Conservation (phyloP, 2,797 vertebrate genomes). For the Lophotriccus pileatus region DNA sequence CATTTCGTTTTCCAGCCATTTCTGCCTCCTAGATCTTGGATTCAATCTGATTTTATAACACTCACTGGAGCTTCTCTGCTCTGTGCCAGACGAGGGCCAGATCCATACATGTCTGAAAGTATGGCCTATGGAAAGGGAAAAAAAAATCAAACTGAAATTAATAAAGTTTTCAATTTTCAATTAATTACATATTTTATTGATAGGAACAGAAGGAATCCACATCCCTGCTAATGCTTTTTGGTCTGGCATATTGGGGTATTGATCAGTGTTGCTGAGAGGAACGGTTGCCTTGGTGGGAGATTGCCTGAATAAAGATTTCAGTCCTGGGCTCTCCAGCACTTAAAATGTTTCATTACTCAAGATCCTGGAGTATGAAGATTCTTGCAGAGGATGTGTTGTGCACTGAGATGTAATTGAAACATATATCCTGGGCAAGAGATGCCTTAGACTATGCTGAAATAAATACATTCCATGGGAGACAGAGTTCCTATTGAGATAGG, state of each 20-base stretch:
- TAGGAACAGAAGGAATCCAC: conserved; percentile 25
- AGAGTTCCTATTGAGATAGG: conserved; percentile 1
- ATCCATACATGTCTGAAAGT: not conserved
- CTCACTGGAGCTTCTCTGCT: not conserved
- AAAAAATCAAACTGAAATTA: not conserved
- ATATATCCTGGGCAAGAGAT: conserved; percentile 38
- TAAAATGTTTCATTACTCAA: conserved; percentile 56
- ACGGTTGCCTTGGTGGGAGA: conserved; percentile 40
- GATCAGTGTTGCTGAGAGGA: conserved; percentile 41
- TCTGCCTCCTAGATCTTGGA: not conserved
- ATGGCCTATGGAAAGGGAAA: not conserved
- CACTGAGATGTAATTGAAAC: conserved; percentile 55
- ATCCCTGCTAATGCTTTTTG: not conserved
- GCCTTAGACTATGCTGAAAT: conserved; percentile 17
- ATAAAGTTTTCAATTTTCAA: conserved; percentile 47
- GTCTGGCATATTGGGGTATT: conserved; percentile 43
- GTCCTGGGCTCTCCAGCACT: conserved; percentile 9
- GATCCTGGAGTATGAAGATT: conserved; percentile 53
- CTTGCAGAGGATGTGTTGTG: conserved; percentile 35
- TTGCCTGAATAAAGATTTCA: conserved; percentile 54
- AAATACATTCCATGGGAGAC: conserved; percentile 30
- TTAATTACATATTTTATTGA: conserved; percentile 59
- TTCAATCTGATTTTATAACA: not conserved
- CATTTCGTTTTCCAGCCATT: not conserved
- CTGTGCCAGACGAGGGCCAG: not conserved